A percentile compares a stretch with the other conserved stretches of the same genome.
These are phyloP conservation scores for Hipposideros armiger DNA, from an alignment of 2,113 vertebrate genomes.

Conservation along the genomic window DNA sequence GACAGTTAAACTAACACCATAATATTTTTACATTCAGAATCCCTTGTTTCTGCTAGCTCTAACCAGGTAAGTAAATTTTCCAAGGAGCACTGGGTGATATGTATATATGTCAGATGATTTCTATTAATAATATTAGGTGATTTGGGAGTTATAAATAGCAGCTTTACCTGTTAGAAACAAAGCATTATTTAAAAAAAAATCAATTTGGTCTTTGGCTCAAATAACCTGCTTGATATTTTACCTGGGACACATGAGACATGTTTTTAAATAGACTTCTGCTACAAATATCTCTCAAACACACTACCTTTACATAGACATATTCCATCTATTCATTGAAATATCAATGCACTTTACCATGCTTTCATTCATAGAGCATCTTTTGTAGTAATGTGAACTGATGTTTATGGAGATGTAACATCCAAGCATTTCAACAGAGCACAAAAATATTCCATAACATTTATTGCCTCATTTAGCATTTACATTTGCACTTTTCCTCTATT, in stretches of 20 bases:
- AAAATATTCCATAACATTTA: slow-evolving; percentile 3
- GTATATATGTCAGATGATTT: not conserved
- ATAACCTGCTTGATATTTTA: not conserved
- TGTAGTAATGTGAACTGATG: not conserved
- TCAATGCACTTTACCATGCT: not conserved
- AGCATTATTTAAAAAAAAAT: not conserved
- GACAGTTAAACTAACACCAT: not conserved
- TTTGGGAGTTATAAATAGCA: not conserved
- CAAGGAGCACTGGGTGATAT: not conserved
- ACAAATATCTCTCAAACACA: not conserved
- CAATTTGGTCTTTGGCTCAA: not conserved
- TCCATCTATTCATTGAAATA: slow-evolving; percentile 13
- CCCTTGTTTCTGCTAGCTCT: not conserved
- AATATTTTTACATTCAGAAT: not conserved
- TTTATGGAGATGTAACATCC: not conserved
- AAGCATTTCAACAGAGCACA: slow-evolving; percentile 55
- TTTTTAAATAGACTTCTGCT: slow-evolving; percentile 35
- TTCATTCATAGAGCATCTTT: slow-evolving; percentile 26
- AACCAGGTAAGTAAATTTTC: not conserved
- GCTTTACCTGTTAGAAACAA: not conserved
- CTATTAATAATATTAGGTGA: not conserved
- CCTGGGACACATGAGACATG: not conserved
- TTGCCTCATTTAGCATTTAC: slow-evolving; percentile 47
- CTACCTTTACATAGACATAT: not conserved
- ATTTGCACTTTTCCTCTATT: slow-evolving; percentile 57